These are phyloP conservation scores for Madoqua kirkii DNA, from an alignment of 2,113 vertebrate species.

Conservation along the genomic window DNA sequence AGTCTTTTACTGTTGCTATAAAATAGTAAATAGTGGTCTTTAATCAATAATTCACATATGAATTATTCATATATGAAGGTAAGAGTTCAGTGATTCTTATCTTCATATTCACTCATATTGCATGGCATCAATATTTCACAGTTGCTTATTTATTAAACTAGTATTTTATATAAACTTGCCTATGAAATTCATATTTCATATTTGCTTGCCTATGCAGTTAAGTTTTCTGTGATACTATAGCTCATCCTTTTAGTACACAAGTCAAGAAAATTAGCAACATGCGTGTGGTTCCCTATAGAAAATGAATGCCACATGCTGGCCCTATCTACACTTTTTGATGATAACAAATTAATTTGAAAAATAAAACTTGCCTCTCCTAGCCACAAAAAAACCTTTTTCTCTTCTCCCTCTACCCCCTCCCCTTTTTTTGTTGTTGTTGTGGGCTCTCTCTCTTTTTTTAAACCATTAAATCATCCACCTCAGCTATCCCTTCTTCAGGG, in stretches of 20 bases:
- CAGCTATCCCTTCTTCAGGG: neutral
- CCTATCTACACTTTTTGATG: neutral
- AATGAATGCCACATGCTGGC: neutral
- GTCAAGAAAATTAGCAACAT: neutral
- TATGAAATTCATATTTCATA: neutral
- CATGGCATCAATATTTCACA: neutral
- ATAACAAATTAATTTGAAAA: constrained; percentile 26
- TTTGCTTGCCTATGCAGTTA: neutral
- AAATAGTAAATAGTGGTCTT: neutral
- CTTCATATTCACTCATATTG: neutral
- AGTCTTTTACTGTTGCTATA: neutral
- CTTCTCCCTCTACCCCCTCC: neutral
- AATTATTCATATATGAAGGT: neutral
- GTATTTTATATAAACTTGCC: neutral
- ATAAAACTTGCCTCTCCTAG: constrained; percentile 11
- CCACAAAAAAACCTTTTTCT: neutral
- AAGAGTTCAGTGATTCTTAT: neutral
- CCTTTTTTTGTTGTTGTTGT: neutral
- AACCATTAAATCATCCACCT: neutral
- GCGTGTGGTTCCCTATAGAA: neutral
- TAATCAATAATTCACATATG: neutral
- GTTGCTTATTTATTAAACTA: neutral
- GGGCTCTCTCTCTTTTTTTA: neutral
- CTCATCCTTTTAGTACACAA: neutral
- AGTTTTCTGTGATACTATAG: neutral